These are phyloP conservation scores for Neoniphon sammara DNA, from an alignment of 2,797 vertebrate genomes.

Conservation along the genomic window DNA sequence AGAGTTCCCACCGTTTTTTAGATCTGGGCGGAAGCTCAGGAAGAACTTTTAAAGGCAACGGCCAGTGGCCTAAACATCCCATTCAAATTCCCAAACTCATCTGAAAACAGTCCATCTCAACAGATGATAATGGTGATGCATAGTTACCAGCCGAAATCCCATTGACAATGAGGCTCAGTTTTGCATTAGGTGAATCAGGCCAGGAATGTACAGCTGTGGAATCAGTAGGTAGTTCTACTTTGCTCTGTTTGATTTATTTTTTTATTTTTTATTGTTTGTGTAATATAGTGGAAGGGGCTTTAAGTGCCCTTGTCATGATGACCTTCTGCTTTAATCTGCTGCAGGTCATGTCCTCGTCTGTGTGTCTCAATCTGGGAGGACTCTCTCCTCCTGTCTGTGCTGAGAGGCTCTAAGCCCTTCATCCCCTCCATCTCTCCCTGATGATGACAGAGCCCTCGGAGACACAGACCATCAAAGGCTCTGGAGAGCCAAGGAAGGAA, in stretches of 20 bases:
- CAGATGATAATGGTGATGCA: conserved; percentile 27
- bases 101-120: conserved; percentile 13
- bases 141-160: conserved; percentile 19
- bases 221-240: conserved; percentile 1
- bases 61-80: conserved; percentile 20
- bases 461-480: conserved; percentile 53
- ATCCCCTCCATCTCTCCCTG: conserved; percentile 63
- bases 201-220: too few species aligned
- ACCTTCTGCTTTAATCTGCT: conserved; percentile 59
- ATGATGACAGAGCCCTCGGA: conserved; percentile 54
- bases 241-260: neutral
- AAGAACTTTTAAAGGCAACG: conserved; percentile 22
- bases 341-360: conserved; percentile 41
- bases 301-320: conserved; percentile 8
- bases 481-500: conserved; percentile 20
- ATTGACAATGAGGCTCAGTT: conserved; percentile 1
- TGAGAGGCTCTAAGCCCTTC: conserved; percentile 53
- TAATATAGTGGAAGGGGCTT: conserved; percentile 10
- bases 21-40: conserved; percentile 29
- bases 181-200: neutral
- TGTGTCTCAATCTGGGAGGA: conserved; percentile 38
- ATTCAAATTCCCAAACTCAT: conserved; percentile 25
- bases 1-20: neutral
- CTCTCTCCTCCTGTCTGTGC: conserved; percentile 46
- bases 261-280: conserved; percentile 5